Evolutionary conservation across 53 echinoderm and acorn worm genomes (phyloP).

Genomic region (Hippasteria phrygiana): DNA sequence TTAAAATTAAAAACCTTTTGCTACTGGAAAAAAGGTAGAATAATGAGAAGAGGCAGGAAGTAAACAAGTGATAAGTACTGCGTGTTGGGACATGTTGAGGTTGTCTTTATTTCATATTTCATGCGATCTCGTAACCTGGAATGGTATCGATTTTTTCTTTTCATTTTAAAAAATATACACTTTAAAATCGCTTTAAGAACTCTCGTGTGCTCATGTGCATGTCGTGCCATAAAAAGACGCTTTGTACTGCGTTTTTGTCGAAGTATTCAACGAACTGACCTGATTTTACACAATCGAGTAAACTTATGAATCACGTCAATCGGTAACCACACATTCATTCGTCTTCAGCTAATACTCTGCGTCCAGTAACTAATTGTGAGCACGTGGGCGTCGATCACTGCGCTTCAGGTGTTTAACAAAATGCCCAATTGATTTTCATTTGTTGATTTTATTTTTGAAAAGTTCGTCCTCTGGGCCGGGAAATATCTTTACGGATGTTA

Average conservation of each 20-base stretch:
- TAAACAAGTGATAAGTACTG: too few species aligned
- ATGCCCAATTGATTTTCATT: constrained; percentile 14
- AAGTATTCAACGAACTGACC: constrained; percentile 9
- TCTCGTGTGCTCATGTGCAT: too few species aligned
- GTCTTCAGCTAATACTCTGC: background rate
- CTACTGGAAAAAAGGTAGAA: too few species aligned
- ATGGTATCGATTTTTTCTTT: too few species aligned
- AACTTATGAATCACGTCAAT: background rate
- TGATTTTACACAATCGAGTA: constrained; percentile 8
- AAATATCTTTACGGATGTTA: constrained; percentile 27
- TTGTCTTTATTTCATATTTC: too few species aligned
- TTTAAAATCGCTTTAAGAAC: too few species aligned
- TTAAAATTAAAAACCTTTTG: too few species aligned
- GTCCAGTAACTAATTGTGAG: background rate
- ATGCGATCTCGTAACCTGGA: too few species aligned
- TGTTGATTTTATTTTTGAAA: constrained; percentile 11
- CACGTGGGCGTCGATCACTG: background rate
- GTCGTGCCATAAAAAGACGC: background rate
- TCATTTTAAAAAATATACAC: too few species aligned
- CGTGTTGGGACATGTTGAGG: too few species aligned
- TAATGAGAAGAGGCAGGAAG: too few species aligned
- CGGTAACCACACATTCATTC: background rate
- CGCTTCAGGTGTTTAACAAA: background rate
- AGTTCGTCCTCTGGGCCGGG: background rate
- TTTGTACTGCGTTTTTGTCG: background rate